A percentile compares a stretch with the other conserved stretches of the same genome.
Conservation (phyloP, 2,113 vertebrate genomes). For the Thalassoma bifasciatum region DNA sequence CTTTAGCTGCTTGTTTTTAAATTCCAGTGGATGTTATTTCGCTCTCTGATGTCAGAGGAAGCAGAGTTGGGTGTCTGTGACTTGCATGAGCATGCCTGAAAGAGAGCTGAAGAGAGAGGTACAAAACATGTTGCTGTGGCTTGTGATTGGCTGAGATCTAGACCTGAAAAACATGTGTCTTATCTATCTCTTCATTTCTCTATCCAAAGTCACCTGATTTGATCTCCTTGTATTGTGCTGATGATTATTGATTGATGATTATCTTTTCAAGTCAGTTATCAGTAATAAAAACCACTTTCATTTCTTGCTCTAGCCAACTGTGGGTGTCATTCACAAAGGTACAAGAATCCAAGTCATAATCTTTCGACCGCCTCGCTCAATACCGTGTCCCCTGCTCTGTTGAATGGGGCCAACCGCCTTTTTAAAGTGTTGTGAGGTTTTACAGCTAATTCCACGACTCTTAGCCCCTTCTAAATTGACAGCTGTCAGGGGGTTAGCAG, state of each 20-base stretch:
- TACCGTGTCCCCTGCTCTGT: conserved; percentile 14
- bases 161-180: no score
- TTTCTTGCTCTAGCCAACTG: conserved; percentile 10
- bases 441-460: conserved; percentile 55
- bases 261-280: conserved; percentile 41
- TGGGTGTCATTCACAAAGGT: conserved; percentile 36
- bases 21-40: conserved; percentile 60
- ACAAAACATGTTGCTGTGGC: conserved; percentile 18
- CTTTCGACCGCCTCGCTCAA: conserved; percentile 33
- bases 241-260: no score
- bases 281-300: conserved; percentile 40
- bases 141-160: conserved; percentile 41
- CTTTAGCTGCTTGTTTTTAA: conserved; percentile 36
- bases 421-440: conserved; percentile 51
- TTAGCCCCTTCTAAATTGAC: conserved; percentile 56
- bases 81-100: conserved; percentile 53
- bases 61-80: conserved; percentile 29
- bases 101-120: conserved; percentile 24
- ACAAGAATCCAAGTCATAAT: conserved; percentile 47
- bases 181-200: no score
- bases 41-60: conserved; percentile 51
- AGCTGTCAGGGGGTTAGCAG: conserved; percentile 59
- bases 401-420: conserved; percentile 38
- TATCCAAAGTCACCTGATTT: no score
- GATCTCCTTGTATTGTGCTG: no score